A percentile compares a stretch with the other conserved stretches of the same genome.
These are phyloP conservation scores for Cettia cetti DNA, from an alignment of 2,113 vertebrate species.

Conservation along the genomic window DNA sequence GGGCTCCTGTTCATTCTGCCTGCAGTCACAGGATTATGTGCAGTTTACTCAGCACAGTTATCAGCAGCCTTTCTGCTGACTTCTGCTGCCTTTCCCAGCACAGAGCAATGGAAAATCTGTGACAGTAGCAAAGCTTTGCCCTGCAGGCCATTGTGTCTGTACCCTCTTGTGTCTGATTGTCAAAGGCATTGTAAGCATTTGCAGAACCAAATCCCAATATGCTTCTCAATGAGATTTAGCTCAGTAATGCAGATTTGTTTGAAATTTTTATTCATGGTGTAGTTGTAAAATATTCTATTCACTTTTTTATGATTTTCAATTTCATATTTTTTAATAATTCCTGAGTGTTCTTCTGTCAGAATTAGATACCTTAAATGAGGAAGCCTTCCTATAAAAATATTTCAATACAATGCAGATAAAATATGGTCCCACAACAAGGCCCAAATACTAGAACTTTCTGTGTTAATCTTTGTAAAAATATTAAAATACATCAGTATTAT, in stretches of 20 bases:
- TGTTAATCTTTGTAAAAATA: background rate
- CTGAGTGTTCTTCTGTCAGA: background rate
- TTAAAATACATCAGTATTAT: background rate
- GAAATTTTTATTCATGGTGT: background rate
- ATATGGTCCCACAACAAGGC: background rate
- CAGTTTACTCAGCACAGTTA: background rate
- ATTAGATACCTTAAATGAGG: background rate
- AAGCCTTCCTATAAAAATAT: slow-evolving; percentile 13
- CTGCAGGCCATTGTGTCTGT: background rate
- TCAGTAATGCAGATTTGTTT: background rate
- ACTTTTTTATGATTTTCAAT: background rate
- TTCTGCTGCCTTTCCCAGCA: background rate
- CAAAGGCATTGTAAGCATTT: background rate
- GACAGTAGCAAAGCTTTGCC: background rate
- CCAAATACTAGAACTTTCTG: background rate
- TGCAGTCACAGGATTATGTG: background rate
- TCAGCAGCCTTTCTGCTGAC: background rate
- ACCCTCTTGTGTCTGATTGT: background rate
- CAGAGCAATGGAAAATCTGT: background rate
- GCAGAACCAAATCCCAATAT: background rate
- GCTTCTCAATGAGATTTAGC: background rate
- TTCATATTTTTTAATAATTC: background rate
- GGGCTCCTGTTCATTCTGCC: background rate
- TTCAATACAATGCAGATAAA: background rate
- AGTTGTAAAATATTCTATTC: background rate